Evolutionary conservation across 2,113 vertebrate genomes (phyloP).

Genomic region (Xiphorhynchus elegans): DNA sequence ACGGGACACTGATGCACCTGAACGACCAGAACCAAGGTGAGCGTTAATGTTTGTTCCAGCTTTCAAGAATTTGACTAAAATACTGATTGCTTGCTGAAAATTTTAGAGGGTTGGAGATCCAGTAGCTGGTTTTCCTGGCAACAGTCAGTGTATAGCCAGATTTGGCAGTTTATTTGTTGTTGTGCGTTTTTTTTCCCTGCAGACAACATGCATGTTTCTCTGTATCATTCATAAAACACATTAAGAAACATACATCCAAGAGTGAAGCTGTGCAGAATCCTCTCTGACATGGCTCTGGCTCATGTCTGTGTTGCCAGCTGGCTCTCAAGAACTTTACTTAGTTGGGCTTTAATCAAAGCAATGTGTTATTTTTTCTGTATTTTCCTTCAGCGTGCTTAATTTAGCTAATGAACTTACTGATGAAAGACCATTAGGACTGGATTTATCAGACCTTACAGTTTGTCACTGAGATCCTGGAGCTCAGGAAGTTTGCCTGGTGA

Average conservation of each 20-base stretch:
- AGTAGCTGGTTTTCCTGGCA: not conserved
- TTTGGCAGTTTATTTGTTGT: not conserved
- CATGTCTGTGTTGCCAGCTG: not conserved
- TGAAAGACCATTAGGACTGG: not conserved
- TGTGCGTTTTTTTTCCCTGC: not conserved
- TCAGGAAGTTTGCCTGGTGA: not conserved
- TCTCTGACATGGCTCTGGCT: not conserved
- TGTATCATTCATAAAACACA: not conserved
- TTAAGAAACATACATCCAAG: not conserved
- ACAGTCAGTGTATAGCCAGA: not conserved
- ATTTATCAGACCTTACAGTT: not conserved
- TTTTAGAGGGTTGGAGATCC: not conserved
- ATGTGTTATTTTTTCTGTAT: not conserved
- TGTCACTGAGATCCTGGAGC: not conserved
- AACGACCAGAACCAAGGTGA: not conserved
- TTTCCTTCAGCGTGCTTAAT: not conserved
- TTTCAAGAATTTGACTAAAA: not conserved
- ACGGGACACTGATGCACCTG: not conserved
- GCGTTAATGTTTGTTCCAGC: not conserved
- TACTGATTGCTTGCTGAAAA: not conserved
- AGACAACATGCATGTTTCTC: not conserved
- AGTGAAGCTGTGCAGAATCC: not conserved
- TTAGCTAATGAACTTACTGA: not conserved
- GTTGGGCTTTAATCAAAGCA: not conserved
- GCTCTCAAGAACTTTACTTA: not conserved